Evolutionary conservation across 2,113 vertebrate species (phyloP).

Genomic region (Ochotona princeps): DNA sequence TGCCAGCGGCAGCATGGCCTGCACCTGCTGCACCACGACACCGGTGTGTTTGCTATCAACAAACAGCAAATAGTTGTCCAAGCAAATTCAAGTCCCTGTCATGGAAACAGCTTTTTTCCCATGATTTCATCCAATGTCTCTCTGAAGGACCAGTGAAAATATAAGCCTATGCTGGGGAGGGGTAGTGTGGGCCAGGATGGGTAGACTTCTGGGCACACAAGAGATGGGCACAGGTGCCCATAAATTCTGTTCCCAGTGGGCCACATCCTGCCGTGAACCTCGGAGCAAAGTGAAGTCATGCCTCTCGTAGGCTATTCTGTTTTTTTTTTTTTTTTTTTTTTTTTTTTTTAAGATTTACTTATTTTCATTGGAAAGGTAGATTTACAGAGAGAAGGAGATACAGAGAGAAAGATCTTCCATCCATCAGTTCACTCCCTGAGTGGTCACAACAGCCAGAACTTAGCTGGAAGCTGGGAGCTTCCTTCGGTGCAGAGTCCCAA

Average conservation of each 20-base stretch:
- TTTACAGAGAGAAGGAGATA: no score
- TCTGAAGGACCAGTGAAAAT: neutral
- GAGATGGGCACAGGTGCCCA: neutral
- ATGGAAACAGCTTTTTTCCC: constrained; percentile 1
- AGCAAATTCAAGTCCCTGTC: neutral
- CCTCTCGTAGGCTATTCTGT: neutral
- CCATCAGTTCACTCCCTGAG: no score
- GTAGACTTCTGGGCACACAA: neutral
- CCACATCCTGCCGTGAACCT: neutral
- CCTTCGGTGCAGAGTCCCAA: no score
- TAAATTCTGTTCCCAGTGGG: neutral
- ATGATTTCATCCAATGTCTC: neutral
- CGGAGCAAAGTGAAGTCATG: neutral
- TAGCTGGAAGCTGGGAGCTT: no score
- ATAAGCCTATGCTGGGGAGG: neutral
- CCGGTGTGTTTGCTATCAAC: neutral
- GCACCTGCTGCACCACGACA: no score
- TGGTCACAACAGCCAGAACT: no score
- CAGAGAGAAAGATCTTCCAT: no score
- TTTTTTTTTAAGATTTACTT: no score
- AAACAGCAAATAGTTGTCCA: neutral
- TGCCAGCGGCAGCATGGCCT: no score
- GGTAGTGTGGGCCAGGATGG: neutral
- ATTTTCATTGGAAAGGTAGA: no score
- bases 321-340: no score